A percentile compares a stretch with the other conserved stretches of the same genome.
Evolutionary conservation across 2,113 vertebrate species (phyloP).

Genomic region (Nesogale talazaci): DNA sequence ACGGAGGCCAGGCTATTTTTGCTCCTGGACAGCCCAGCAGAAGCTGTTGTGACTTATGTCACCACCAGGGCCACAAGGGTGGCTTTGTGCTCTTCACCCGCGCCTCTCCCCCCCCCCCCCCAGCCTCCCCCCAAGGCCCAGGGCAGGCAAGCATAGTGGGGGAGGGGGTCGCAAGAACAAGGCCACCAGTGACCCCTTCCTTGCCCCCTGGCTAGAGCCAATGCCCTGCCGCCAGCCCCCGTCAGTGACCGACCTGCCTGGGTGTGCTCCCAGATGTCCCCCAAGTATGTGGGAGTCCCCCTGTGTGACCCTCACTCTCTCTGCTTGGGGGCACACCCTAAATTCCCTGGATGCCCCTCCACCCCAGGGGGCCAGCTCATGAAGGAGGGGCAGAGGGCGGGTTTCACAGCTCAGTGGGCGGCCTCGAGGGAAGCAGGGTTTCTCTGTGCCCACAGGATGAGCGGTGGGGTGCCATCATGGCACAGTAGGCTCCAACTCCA

Average conservation of each 20-base stretch:
- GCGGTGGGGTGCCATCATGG: not conserved
- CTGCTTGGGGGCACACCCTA: not conserved
- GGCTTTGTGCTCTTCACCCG: slow-evolving; percentile 19
- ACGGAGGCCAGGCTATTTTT: not conserved
- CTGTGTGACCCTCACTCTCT: not conserved
- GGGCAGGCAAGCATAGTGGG: not conserved
- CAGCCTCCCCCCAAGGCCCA: not conserved
- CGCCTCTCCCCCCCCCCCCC: not conserved
- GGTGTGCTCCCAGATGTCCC: not conserved
- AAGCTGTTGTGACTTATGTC: slow-evolving; percentile 12
- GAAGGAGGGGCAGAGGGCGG: fast-evolving
- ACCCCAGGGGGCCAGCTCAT: not conserved
- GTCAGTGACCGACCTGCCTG: not conserved
- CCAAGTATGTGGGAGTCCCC: not conserved
- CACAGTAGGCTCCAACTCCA: not conserved
- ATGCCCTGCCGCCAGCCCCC: not conserved
- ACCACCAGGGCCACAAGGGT: slow-evolving; percentile 15
- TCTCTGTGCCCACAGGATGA: not conserved
- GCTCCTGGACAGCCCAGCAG: slow-evolving; percentile 8
- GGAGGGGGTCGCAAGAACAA: not conserved
- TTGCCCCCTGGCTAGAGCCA: not conserved
- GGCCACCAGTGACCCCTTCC: not conserved
- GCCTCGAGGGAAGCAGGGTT: too few species aligned
- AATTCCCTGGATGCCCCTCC: not conserved
- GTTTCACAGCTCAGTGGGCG: not conserved